Evolutionary conservation across 1,140 invertebrate species (phyloP).

Genomic region (Polypedilum pembai): DNA sequence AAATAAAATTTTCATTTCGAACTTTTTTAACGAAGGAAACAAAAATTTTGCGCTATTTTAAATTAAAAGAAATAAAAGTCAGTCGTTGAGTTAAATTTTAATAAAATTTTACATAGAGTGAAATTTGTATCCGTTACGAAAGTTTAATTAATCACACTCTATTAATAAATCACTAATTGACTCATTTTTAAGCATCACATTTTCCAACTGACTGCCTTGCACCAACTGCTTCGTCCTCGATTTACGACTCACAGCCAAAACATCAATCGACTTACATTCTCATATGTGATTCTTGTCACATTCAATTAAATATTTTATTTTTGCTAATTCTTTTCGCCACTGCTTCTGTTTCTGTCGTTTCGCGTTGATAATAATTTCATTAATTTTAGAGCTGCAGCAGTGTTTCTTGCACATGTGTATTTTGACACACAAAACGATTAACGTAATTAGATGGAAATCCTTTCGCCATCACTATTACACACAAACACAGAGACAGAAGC

Average conservation of each 20-base stretch:
- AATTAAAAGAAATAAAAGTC: no score
- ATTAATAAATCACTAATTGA: constrained; percentile 28
- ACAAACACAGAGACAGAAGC: no score
- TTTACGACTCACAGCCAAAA: background rate
- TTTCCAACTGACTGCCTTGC: background rate
- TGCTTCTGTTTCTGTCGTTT: background rate
- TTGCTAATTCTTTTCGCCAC: background rate
- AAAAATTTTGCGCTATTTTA: no score
- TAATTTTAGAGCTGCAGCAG: background rate
- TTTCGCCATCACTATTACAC: background rate
- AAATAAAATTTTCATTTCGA: no score
- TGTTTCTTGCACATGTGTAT: background rate
- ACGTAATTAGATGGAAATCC: constrained; percentile 26
- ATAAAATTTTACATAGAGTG: no score
- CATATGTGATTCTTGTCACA: constrained; percentile 14
- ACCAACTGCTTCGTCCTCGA: background rate
- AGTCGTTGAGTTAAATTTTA: no score
- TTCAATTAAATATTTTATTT: constrained; percentile 29
- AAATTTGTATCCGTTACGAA: background rate
- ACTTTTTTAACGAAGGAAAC: no score
- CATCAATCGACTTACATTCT: constrained; percentile 10
- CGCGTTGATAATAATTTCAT: constrained; percentile 19
- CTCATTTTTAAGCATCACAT: constrained; percentile 19
- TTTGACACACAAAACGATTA: constrained; percentile 28
- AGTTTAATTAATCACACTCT: constrained; percentile 14